Evolutionary conservation across 2,113 vertebrate genomes (phyloP).

Genomic region (Onychostruthus taczanowskii): DNA sequence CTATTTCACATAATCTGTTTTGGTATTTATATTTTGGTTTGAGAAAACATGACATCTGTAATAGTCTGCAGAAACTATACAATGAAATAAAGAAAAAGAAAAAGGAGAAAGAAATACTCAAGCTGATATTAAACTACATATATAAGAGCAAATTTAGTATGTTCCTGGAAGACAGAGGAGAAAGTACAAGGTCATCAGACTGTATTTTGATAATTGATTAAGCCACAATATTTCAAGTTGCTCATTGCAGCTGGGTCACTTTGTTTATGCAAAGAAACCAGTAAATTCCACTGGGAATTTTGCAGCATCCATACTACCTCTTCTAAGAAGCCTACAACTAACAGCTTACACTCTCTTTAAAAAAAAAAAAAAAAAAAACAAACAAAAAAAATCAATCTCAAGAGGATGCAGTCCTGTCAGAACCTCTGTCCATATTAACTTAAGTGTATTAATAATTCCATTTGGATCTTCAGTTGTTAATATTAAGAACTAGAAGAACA

Average conservation of each 20-base stretch:
- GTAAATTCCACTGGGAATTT: not conserved
- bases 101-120: rapidly evolving
- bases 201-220: not conserved
- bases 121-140: not conserved
- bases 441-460: not conserved
- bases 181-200: not conserved
- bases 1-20: not conserved
- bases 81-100: not conserved
- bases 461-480: not conserved
- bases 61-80: not conserved
- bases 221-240: not conserved
- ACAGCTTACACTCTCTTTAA: not conserved
- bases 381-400: not conserved
- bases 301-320: not conserved
- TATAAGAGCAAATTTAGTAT: not conserved
- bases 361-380: not conserved
- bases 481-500: not conserved
- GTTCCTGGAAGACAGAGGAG: not conserved
- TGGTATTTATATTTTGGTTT: not conserved
- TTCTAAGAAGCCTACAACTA: not conserved
- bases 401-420: not conserved
- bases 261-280: not conserved
- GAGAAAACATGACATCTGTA: not conserved
- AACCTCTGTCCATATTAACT: not conserved
- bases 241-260: not conserved